Percentiles rank a stretch among this genome's conserved stretches.
phyloP scores from a whole-genome alignment of 2,113 vertebrate genomes.

The Patagioenas fasciata region DNA sequence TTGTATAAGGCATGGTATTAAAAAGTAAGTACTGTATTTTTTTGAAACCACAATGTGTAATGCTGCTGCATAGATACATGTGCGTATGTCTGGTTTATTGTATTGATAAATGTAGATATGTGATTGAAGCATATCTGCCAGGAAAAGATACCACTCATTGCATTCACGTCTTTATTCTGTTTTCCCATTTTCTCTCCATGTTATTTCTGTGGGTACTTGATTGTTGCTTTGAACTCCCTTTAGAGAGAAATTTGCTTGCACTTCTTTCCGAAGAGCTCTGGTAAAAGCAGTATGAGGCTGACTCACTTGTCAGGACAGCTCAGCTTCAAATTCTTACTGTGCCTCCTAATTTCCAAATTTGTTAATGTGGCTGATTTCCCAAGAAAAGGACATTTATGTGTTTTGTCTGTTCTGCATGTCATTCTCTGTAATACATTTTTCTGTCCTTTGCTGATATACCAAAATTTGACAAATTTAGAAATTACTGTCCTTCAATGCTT shows the following conservation, averaged over 20 bases:
- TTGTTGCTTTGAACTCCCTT: background rate
- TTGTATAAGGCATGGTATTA: background rate
- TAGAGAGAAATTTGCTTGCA: background rate
- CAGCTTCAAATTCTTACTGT: constrained; percentile 39
- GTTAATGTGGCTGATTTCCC: background rate
- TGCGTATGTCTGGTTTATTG: background rate
- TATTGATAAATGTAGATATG: background rate
- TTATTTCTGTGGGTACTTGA: background rate
- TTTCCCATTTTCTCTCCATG: background rate
- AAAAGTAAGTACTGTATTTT: background rate
- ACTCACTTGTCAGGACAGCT: constrained; percentile 46
- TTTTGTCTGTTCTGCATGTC: background rate
- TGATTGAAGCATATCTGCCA: background rate
- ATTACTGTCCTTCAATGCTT: background rate
- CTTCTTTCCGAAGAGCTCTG: constrained; percentile 28
- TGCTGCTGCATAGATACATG: background rate
- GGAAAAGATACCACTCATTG: background rate
- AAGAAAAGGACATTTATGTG: background rate
- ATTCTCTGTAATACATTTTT: background rate
- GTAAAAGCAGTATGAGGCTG: constrained; percentile 16
- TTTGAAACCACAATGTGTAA: background rate
- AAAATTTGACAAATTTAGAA: background rate
- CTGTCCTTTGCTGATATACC: background rate
- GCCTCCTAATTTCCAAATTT: constrained; percentile 3
- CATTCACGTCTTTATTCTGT: background rate